Evolutionary conservation across 2,113 vertebrate genomes (phyloP), one percentile per base, ranked within the genome.

Genomic region (Spea bombifrons): DNA sequence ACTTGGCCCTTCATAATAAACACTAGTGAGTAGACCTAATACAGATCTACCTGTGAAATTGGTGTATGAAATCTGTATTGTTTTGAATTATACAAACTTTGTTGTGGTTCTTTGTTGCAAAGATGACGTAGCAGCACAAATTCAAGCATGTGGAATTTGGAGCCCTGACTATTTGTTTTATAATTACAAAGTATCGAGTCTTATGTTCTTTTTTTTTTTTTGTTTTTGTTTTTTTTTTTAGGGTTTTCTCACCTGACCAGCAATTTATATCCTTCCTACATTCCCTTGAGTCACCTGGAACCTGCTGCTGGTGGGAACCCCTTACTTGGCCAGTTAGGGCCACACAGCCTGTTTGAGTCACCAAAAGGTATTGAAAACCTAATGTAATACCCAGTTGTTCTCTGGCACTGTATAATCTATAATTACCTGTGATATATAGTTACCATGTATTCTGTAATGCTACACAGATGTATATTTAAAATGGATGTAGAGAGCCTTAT

Each of bases 251-350:
- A 94, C 83, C 88, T 98, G 87, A 90, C 94, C 16, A 92, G 92
- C 1, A 93, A 94, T 81, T 87, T 98, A 70, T 98, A 96, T 88
- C 93, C 95, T 1, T 94, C 92, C 12, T 99, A 96, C 91, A 91
- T 99, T 90, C 94, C 96, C 81, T 86, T 99, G 87, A 94, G 94
- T 71, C 95, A 97, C 89, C 90, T 98, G 7, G 96, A 98, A 57
- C 91, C 94, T 74, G 90, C 93, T 73, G 85, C 84, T 48, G 87
- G 89, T 0, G 84, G 91, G 83, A 91, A 89, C 78, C 91, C 93
- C 7, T 88, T 94, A 80, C 87, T 94, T 75, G 88, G 91, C 64
- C 94, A 96, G 76, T 91, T 98, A 86, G 89, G 94, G 53, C 96
- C 96, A 86, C 95, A 95, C 85, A 92, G 91, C 77, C 94, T 97